Percentiles rank a stretch among this genome's conserved stretches.
These are phyloP conservation scores for Clanis bilineata DNA, from an alignment of 2,888 invertebrate species.

Conservation along the genomic window DNA sequence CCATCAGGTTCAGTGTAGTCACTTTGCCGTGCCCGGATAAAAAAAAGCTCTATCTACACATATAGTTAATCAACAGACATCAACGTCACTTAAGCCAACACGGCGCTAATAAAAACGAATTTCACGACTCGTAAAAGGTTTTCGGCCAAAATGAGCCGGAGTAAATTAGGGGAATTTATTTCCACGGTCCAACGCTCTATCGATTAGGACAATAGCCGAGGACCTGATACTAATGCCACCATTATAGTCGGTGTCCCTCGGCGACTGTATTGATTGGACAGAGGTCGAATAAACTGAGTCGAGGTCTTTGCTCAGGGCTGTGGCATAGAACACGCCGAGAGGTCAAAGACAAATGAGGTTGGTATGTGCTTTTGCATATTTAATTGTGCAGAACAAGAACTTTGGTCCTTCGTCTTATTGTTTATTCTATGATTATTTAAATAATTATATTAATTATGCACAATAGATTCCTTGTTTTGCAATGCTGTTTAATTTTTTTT, in stretches of 20 bases:
- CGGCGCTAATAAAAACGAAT: background rate
- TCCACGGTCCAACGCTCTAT: background rate
- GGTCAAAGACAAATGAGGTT: slow-evolving; percentile 13
- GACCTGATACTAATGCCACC: slow-evolving; percentile 7
- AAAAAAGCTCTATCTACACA: background rate
- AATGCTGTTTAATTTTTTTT: too few species aligned
- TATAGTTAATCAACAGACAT: background rate
- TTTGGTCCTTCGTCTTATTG: background rate
- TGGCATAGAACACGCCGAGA: slow-evolving; percentile 1
- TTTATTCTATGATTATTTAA: background rate
- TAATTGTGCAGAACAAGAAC: slow-evolving; percentile 3
- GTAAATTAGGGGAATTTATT: slow-evolving; percentile 2
- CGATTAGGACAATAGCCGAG: slow-evolving; percentile 11
- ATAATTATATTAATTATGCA: background rate
- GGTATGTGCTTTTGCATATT: slow-evolving; percentile 13
- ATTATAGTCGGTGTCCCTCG: slow-evolving; percentile 17
- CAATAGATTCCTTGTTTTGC: background rate
- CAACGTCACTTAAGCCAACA: background rate
- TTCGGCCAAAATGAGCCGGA: slow-evolving; percentile 6
- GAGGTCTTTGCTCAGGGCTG: slow-evolving; percentile 19
- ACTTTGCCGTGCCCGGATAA: too few species aligned
- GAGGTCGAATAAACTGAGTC: slow-evolving; percentile 16
- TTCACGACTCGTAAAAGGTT: slow-evolving; percentile 5
- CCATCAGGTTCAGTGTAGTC: too few species aligned
- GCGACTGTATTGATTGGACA: slow-evolving; percentile 16